A percentile compares a stretch with the other conserved stretches of the same genome.
Conservation (phyloP, 2,888 invertebrate genomes). For the Noctua fimbriata region DNA sequence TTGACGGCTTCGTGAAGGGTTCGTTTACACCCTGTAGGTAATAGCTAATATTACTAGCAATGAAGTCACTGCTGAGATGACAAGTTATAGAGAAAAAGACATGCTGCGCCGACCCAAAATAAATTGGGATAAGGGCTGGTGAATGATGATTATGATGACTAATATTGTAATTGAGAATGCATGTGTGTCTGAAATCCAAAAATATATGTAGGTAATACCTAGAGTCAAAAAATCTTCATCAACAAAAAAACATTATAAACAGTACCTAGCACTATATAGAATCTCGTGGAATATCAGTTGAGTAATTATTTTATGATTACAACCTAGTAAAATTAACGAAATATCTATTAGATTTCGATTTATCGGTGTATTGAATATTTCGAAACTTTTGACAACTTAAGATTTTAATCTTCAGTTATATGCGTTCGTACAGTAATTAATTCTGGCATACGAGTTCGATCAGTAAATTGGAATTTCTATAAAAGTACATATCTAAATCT, state of each 20-base stretch:
- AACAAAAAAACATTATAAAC: background rate
- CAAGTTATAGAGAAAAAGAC: too few species aligned
- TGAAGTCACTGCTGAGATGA: background rate
- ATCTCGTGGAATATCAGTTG: background rate
- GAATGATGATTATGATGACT: too few species aligned
- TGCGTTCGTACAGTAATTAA: background rate
- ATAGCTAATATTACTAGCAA: background rate
- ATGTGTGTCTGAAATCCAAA: too few species aligned
- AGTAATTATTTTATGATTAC: constrained; percentile 12
- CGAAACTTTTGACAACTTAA: background rate
- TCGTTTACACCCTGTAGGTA: too few species aligned
- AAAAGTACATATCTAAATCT: background rate
- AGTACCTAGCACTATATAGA: background rate
- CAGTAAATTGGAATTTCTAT: background rate
- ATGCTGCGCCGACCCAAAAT: too few species aligned
- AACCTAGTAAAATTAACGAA: constrained; percentile 8
- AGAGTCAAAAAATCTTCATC: background rate
- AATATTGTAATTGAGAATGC: too few species aligned
- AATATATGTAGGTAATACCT: background rate
- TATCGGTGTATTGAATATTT: constrained; percentile 9
- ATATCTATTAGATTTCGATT: background rate
- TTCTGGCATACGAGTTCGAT: background rate
- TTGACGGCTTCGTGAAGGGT: too few species aligned
- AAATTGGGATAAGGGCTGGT: too few species aligned
- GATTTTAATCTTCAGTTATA: background rate